These are phyloP conservation scores for Dicycla oo DNA, from an alignment of 2,888 invertebrate species.

Conservation along the genomic window DNA sequence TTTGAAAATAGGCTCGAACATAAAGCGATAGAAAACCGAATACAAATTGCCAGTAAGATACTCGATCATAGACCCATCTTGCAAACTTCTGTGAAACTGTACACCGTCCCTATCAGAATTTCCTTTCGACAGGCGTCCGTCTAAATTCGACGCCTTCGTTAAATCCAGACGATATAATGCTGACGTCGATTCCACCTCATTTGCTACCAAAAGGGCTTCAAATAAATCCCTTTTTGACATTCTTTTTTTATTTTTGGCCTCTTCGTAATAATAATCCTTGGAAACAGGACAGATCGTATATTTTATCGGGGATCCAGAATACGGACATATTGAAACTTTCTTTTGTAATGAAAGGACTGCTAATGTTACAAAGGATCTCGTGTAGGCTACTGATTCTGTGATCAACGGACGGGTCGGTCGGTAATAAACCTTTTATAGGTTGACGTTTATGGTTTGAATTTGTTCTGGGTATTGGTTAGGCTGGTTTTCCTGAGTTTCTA, in stretches of 20 bases:
- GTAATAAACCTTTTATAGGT: conserved; percentile 58
- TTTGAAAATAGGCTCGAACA: conserved; percentile 37
- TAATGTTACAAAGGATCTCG: conserved; percentile 58
- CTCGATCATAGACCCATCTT: conserved; percentile 49
- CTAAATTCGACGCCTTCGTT: conserved; percentile 67
- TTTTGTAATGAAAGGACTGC: conserved; percentile 60
- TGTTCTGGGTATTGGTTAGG: conserved; percentile 18
- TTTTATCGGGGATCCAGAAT: conserved; percentile 68
- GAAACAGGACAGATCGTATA: conserved; percentile 68
- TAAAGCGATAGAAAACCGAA: conserved; percentile 45
- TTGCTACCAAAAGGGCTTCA: conserved; percentile 76
- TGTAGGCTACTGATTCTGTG: conserved; percentile 51
- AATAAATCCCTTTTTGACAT: conserved; percentile 79
- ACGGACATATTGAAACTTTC: conserved; percentile 60
- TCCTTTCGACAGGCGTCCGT: conserved; percentile 60
- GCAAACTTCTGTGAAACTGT: conserved; percentile 51
- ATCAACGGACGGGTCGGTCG: conserved; percentile 49
- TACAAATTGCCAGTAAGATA: conserved; percentile 57
- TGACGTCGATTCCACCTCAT: conserved; percentile 80
- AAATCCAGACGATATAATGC: conserved; percentile 70
- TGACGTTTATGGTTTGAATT: conserved; percentile 46
- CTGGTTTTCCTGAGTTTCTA: conserved; percentile 13
- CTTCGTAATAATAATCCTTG: conserved; percentile 69
- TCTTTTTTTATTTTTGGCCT: conserved; percentile 75
- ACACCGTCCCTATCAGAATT: conserved; percentile 55